phyloP scores from a whole-genome alignment of 37 sponge, comb jelly and placozoan species.

The Geodia barretti region DNA sequence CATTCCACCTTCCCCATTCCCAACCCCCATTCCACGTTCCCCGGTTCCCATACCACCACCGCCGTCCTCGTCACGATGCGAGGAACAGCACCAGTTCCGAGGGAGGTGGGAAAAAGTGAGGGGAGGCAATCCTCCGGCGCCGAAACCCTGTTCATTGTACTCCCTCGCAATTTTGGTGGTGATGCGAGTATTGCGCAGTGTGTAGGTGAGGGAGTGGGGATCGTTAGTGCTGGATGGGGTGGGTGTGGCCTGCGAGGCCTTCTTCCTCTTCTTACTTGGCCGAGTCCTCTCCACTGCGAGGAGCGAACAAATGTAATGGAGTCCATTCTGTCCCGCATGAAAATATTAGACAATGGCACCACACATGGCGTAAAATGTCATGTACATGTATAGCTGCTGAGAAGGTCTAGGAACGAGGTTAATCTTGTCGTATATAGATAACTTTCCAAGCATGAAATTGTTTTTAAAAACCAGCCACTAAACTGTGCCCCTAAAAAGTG shows the following conservation, averaged over 20 bases:
- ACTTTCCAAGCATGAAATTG: no score
- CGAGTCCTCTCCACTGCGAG: neutral
- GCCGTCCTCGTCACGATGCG: no score
- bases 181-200: no score
- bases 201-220: slow-evolving; percentile 13
- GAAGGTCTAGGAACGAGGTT: no score
- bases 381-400: no score
- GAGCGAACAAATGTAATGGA: neutral
- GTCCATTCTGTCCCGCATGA: neutral
- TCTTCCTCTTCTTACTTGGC: neutral
- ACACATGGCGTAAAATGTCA: no score
- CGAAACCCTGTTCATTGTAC: slow-evolving; percentile 61
- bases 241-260: no score
- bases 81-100: slow-evolving; percentile 59
- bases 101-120: slow-evolving; percentile 47
- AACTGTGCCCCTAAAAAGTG: no score
- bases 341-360: no score
- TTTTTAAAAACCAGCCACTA: no score
- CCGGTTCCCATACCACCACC: neutral
- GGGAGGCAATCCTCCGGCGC: slow-evolving; percentile 73
- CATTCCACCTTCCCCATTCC: neutral
- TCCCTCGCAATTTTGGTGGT: neutral
- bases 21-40: neutral
- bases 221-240: neutral
- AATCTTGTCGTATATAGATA: no score